Evolutionary conservation across 1,140 invertebrate species (phyloP), one percentile per base, ranked within the genome.

Genomic region (Arctopsyche grandis): DNA sequence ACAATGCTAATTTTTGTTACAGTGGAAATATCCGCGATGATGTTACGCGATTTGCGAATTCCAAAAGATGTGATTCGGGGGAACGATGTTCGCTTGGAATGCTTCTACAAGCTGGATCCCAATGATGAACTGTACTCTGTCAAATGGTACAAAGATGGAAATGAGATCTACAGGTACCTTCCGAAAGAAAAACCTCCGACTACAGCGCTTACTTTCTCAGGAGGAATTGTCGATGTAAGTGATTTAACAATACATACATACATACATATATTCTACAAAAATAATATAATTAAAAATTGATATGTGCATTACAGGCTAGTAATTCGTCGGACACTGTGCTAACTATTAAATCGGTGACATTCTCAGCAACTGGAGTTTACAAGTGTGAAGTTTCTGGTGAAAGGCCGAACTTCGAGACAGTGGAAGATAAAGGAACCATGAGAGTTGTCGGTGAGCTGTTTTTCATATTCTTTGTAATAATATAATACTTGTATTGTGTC

Each of bases 301-400:
- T 38, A 38, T 7, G 29, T 74, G 0, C 83, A 81, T 90, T 89
- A 14, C 89, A 93, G 92, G 83, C 92, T 80, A 89, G 91, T 83
- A 91, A 93, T 84, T 93, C 92, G 0, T 91, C 91, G 79, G 91
- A 93, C 79, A 90, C 86, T 81, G 89, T 88, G 82, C 93, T 95
- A 26, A 90, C 91, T 60, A 85, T 95, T 69, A 88, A 88, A 82
- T 90, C 91, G 74, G 91, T 95, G 75, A 92, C 91, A 83, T 86
- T 94, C 75, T 89, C 92, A 83, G 93, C 92, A 79, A 91, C 90
- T 66, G 94, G 94, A 74, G 87, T 91, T 74, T 95, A 94, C 88
- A 90, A 93, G 83, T 95, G 94, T 84, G 94, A 95, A 86, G 93
- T 95, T 80, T 94, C 93, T 16, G 94, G 92, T 19, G 94, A 95